Base-by-base conservation (phyloP, 2,113 vertebrate genomes). In the Xiphophorus couchianus region DNA sequence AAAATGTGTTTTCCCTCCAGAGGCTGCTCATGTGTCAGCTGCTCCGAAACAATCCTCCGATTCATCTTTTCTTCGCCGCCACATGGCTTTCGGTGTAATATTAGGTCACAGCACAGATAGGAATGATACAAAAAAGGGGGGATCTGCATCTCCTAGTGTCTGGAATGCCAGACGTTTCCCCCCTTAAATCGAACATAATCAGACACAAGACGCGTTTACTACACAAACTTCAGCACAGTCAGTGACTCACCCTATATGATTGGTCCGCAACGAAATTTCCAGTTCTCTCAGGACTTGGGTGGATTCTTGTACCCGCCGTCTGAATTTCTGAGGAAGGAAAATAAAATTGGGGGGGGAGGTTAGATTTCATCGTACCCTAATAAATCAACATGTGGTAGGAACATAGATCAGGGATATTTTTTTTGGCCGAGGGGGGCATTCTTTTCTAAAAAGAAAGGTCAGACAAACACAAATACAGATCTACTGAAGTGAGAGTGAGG, bases 181-280 rank as follows among this genome's bases (percentile, higher is more conserved):
- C 77, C 75, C 48, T 65, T 82, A 80, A 85, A 84, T 86, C 84
- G 78, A 86, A 87, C 80, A 84, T 68, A 81, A 78, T 37, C 28
- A 62, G 29, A 51, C 75, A 28, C 29, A 1, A 25, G 80, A 86
- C 77, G 78, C 64, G 76, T 66, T 37, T 87, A 33, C 76, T 44
- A 42, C 62, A 77, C 42, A 72, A 39, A 62, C 68, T 35, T 71
- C 6, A 79, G 51, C 74, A 66, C 75, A 81, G n/a, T 65, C 73
- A 8, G 74, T 83, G 81, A 92, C 97, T 96, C 93, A 98, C 98
- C 97, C 98, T 13, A 99, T 99, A 71, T 99, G 96, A 94, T 99
- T 99, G 80, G 98, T 99, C 89, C 98, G 95, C 91, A 99, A 94
- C 74, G 97, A 99, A 93, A 99, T 99, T 95, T 99, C 97, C 95